Evolutionary conservation across 2,797 vertebrate genomes (phyloP), one percentile per base, ranked within the genome.

Genomic region (Trachops cirrhosus): DNA sequence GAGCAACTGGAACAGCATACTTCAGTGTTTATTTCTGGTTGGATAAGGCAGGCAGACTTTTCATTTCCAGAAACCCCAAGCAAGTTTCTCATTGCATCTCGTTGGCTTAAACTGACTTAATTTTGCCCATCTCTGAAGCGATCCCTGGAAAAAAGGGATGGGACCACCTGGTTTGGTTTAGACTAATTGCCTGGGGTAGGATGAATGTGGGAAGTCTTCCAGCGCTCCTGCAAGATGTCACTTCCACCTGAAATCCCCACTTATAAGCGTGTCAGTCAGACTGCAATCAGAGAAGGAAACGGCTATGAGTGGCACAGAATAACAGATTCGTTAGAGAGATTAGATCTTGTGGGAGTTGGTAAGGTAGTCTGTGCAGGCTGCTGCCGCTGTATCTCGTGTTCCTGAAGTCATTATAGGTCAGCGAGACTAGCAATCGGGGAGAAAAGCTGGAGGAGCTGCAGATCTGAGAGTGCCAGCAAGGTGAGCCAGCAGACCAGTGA

Each of bases 211-310:
- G 8, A 95, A 82, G 11, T 52, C 18, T 93, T 70, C 41, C 37
- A 74, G 19, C 44, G 87, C 41, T 87, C 44, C 68, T 93, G 52
- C 11, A 75, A 94, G 96, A 85, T 71, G 54, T 92, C 91, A 77
- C 78, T 86, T 6, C 39, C 75, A 50, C 11, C 78, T 54, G 39
- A 89, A 94, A 84, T 82, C 73, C 32, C 46, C 54, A 90, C 11
- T 70, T 87, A n/a, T 22, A 54, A 77, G 15, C 18, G 2, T 73
- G 75, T 75, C 34, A 37, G 26, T 41, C 29, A 64, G 12, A 10
- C n/a, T 22, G 95, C 39, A 5, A 4, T 75, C 46, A 52, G 79
- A 92, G 82, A 93, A 78, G 73, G 21, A 52, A 64, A 44, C 1
- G 41, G 16, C 29, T 70, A 1, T 14, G 29, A 77, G 50, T 26